Base-by-base conservation (phyloP, 2,888 invertebrate species). In the Drosophila rubida region DNA sequence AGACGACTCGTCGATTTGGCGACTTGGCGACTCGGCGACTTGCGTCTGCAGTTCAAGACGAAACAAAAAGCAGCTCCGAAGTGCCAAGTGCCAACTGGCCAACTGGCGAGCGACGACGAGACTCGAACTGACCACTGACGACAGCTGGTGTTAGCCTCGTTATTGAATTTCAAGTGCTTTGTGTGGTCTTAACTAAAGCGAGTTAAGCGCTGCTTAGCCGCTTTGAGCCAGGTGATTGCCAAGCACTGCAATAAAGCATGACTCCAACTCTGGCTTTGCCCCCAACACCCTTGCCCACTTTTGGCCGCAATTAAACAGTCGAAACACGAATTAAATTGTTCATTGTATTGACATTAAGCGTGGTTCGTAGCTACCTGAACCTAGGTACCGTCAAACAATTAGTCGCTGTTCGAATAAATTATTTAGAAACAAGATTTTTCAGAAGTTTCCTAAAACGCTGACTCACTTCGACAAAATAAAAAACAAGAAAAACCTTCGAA, bases 131-230 rank as follows among this genome's bases (percentile, higher is more conserved):
- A 22, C 59, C 41, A 49, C 39, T 50, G 66, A 25, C 66, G 66
- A 25, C 66, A 50, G 39, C 51, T 25, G 37, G 16, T 48, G 25
- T 51, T 70, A 70, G 71, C 80, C 80, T 86, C 59, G 80, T 83
- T 83, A 86, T 81, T 81, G 83, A 81, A 77, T 77, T 81, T 65
- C 80, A 69, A 82, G 86, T 68, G 67, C 60, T 64, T 61, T 45
- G 39, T 83, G 65, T 67, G 66, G 53, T 46, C 57, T 35, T 13
- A 65, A 67, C 64, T 45, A 48, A 58, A 37, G 57, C 54, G 44
- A 37, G 63, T 14, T 59, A 27, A 46, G 55, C 70, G 48, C 22
- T 44, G 64, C 42, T 32, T 25, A 27, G 42, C 35, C 25, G 45
- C 19, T 46, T 39, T 39, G 27, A 42, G 63, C 64, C 37, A 30